Conservation (phyloP, 2,888 invertebrate species). For the Agrilus mali region DNA sequence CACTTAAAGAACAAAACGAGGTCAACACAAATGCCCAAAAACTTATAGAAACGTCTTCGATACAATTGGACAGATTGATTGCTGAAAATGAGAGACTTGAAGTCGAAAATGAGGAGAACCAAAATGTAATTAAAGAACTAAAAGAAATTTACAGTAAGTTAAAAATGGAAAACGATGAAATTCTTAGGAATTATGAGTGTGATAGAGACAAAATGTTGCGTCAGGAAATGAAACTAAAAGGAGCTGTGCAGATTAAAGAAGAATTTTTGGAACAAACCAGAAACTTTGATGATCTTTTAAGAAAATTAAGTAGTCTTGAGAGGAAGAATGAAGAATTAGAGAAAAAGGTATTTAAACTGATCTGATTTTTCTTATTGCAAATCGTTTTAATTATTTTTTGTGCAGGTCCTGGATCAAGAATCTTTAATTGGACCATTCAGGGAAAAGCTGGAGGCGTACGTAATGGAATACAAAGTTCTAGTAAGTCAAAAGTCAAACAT, state of each 20-base stretch:
- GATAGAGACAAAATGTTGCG: neutral
- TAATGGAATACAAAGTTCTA: constrained; percentile 34
- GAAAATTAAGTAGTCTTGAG: constrained; percentile 22
- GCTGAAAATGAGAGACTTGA: constrained; percentile 8
- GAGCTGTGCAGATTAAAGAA: constrained; percentile 18
- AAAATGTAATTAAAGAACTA: constrained; percentile 1
- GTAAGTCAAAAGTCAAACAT: constrained; percentile 26
- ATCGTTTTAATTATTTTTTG: neutral
- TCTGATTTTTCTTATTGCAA: too few relatives aligned
- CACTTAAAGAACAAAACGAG: constrained; percentile 19
- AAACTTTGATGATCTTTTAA: constrained; percentile 24
- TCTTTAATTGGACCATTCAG: constrained; percentile 29
- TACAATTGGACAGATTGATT: constrained; percentile 13
- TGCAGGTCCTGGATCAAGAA: constrained; percentile 21
- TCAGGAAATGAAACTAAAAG: neutral
- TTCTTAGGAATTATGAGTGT: too few relatives aligned
- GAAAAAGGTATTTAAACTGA: constrained; percentile 14
- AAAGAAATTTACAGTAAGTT: neutral
- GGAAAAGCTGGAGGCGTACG: constrained; percentile 37
- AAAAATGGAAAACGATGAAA: neutral
- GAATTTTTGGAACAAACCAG: constrained; percentile 28
- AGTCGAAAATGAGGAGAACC: constrained; percentile 6
- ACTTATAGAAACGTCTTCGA: constrained; percentile 13
- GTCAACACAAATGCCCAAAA: constrained; percentile 14
- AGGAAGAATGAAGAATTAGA: constrained; percentile 19